phyloP scores from a whole-genome alignment of 2,888 invertebrate genomes.

The Argynnis bischoffii region DNA sequence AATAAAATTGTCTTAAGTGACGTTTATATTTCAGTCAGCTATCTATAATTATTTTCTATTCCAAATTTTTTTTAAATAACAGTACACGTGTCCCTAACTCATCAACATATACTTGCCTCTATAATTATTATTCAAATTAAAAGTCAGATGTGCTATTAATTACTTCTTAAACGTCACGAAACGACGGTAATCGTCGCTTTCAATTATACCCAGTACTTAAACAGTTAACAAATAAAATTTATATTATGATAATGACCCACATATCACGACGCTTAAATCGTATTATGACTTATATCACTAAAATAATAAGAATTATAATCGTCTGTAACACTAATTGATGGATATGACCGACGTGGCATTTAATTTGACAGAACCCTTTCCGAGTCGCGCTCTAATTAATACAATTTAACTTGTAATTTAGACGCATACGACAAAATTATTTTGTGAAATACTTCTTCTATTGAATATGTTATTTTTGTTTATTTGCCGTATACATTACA shows the following conservation, averaged over 20 bases:
- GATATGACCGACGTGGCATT: constrained; percentile 57
- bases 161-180: constrained; percentile 6
- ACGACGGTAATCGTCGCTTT: constrained; percentile 2
- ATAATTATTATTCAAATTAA: constrained; percentile 5
- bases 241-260: constrained; percentile 67
- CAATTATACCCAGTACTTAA: constrained; percentile 26
- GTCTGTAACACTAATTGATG: constrained; percentile 32
- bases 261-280: constrained; percentile 42
- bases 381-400: constrained; percentile 74
- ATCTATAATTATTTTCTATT: too few species aligned
- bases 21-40: constrained; percentile 25
- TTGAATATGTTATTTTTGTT: background rate
- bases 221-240: constrained; percentile 36
- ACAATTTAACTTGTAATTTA: constrained; percentile 78
- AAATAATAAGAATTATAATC: constrained; percentile 18
- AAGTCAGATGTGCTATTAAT: constrained; percentile 1
- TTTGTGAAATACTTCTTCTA: background rate
- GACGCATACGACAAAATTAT: constrained; percentile 63
- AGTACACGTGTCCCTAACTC: background rate
- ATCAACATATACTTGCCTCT: constrained; percentile 6
- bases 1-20: constrained; percentile 38
- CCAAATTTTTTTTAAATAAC: too few species aligned
- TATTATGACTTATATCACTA: constrained; percentile 18
- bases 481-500: background rate
- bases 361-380: constrained; percentile 76